A percentile compares a stretch with the other conserved stretches of the same genome.
phyloP scores from a whole-genome alignment of 1,140 invertebrate genomes.

The Zeugodacus cucurbitae region DNA sequence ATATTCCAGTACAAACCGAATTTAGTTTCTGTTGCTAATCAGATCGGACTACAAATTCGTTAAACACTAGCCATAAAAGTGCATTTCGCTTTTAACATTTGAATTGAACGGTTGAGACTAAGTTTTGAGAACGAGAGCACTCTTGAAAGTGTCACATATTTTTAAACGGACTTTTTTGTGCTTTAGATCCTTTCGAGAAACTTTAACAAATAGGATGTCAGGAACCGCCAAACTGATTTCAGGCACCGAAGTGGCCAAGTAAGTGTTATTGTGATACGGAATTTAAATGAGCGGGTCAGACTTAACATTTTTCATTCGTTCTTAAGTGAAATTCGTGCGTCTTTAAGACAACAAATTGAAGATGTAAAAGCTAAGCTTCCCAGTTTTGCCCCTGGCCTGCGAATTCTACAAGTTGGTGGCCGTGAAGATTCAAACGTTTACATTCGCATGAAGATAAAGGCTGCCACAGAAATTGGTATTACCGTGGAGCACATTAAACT shows the following conservation, averaged over 20 bases:
- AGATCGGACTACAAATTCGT: neutral
- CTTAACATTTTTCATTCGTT: neutral
- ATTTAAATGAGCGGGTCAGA: neutral
- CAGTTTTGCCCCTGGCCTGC: slow-evolving; percentile 79
- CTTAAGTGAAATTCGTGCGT: slow-evolving; percentile 78
- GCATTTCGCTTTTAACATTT: neutral
- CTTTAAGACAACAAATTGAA: slow-evolving; percentile 76
- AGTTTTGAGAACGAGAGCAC: neutral
- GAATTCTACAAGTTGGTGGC: slow-evolving; percentile 91
- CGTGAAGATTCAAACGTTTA: slow-evolving; percentile 99
- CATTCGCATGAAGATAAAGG: slow-evolving; percentile 96
- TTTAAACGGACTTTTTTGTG: neutral
- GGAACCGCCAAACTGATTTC: slow-evolving; percentile 69
- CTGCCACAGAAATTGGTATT: slow-evolving; percentile 92
- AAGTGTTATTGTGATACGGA: slow-evolving; percentile 44
- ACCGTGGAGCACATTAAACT: slow-evolving; percentile 84
- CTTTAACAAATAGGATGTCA: slow-evolving; percentile 49
- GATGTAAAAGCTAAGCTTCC: slow-evolving; percentile 71
- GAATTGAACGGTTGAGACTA: neutral
- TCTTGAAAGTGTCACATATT: neutral
- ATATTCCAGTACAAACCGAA: neutral
- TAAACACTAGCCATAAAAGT: neutral
- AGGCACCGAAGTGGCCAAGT: slow-evolving; percentile 72
- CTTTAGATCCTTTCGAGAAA: neutral
- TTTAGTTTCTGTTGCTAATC: neutral